Evolutionary conservation across 2,113 vertebrate species (phyloP), one percentile per base, ranked within the genome.

Genomic region (Rhizomys pruinosus): DNA sequence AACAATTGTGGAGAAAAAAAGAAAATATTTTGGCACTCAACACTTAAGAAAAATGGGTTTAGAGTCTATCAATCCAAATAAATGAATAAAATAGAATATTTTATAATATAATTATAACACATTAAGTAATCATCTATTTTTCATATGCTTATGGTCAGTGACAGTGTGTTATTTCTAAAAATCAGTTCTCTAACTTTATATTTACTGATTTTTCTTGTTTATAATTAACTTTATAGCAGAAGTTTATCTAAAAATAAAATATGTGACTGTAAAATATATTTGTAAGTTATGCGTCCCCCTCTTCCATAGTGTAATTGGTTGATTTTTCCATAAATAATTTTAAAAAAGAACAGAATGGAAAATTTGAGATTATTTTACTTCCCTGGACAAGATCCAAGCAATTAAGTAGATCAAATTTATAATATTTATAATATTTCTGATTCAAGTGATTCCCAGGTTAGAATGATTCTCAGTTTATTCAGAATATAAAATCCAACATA

Each of bases 251-350:
- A 97, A 98, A 98, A 96, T 97, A 94, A 97, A 97, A 87, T 93
- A 96, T 94, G 92, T 95, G 90, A 92, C 87, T 96, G 96, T 96
- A 95, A 96, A 96, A 95, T 91, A 86, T 93, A 97, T 97, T 97
- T 85, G 97, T 97, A 91, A 94, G 27, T 96, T 96, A 89, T 95
- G 96, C 96, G 39, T 97, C 97, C 95, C 64, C 71, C 90, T 87
- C 87, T 98, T 97, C 97, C 96, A 97, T 97, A 93, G 92, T 96
- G 93, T 98, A 98, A 98, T 98, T 98, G 96, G 95, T 90, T 97
- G 69, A 95, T 97, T 97, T 97, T 76, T 94, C 96, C 95, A 97
- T 95, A 98, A 98, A 97, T 97, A n/a, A 97, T 95, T 88, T 93
- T 93, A 97, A 92, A 97, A 97, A 94, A 90, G 79, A 97, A 94